Percentiles rank a stretch among this genome's conserved stretches.
Conservation (phyloP, 1,140 invertebrate genomes). For the Artemia franciscana region DNA sequence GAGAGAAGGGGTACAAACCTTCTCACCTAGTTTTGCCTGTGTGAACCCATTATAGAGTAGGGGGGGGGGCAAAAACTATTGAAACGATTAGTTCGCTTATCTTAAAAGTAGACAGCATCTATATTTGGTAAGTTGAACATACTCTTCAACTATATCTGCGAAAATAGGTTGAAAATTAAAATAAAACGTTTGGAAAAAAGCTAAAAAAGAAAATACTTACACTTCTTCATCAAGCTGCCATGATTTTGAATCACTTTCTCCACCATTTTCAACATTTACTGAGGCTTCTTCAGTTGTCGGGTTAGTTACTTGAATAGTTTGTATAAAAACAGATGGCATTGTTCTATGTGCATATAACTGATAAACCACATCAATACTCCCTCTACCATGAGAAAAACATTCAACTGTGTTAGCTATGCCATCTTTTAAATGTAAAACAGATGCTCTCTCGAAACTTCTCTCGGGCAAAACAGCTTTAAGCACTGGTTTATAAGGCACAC, state of each 20-base stretch:
- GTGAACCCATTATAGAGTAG: too few relatives aligned
- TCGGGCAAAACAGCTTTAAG: not conserved
- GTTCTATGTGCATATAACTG: conserved; percentile 53
- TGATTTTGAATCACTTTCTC: conserved; percentile 26
- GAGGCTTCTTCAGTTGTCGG: conserved; percentile 22
- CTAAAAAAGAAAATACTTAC: too few relatives aligned
- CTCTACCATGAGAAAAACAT: conserved; percentile 30
- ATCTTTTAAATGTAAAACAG: conserved; percentile 26
- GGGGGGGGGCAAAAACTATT: too few relatives aligned
- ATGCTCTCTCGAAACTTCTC: conserved; percentile 22
- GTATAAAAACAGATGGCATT: conserved; percentile 47
- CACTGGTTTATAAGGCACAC: not conserved
- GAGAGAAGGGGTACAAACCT: too few relatives aligned
- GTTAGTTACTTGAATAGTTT: conserved; percentile 52
- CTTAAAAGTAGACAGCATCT: too few relatives aligned
- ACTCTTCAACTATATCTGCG: too few relatives aligned
- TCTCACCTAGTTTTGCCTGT: too few relatives aligned
- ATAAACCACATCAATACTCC: conserved; percentile 37
- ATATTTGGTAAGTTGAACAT: too few relatives aligned
- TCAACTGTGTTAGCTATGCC: conserved; percentile 39
- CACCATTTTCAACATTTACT: conserved; percentile 9
- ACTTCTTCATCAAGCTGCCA: conserved; percentile 4
- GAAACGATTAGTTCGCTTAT: too few relatives aligned
- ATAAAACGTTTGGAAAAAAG: too few relatives aligned
- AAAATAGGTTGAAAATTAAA: too few relatives aligned